Evolutionary conservation across 2,113 vertebrate species (phyloP).

Genomic region (Semnornis frantzii): DNA sequence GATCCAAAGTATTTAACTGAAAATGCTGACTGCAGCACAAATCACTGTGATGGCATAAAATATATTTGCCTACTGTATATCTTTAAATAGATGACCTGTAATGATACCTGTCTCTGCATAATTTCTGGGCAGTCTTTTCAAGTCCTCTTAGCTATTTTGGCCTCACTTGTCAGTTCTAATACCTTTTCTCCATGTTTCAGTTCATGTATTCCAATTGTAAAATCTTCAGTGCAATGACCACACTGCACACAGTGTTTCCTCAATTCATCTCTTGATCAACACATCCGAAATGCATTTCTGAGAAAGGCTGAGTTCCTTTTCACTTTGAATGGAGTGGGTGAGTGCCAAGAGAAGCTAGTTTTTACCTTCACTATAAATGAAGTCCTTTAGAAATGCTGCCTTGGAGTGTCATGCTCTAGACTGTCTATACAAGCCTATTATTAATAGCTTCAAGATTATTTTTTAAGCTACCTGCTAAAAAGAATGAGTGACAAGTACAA

Average conservation of each 20-base stretch:
- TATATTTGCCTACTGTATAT: neutral
- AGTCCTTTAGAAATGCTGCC: neutral
- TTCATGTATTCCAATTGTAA: neutral
- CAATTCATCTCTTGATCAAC: neutral
- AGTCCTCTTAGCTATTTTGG: neutral
- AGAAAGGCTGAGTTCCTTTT: neutral
- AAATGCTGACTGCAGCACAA: neutral
- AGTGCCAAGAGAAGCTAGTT: neutral
- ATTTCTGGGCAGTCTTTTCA: neutral
- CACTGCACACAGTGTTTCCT: neutral
- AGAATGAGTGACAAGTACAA: neutral
- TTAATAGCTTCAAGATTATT: neutral
- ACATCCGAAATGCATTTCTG: neutral
- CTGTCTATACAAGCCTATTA: neutral
- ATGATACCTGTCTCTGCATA: neutral
- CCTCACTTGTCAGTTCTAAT: neutral
- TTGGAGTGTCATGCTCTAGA: neutral
- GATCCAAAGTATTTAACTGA: neutral
- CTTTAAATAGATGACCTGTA: neutral
- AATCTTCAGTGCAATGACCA: neutral
- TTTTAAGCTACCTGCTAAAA: neutral
- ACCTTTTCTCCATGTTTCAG: neutral
- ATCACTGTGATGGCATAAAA: neutral
- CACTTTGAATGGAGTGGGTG: neutral
- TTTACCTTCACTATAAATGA: neutral